A percentile compares a stretch with the other conserved stretches of the same genome.
Evolutionary conservation across 2,797 vertebrate species (phyloP).

Genomic region (Smutsia gigantea): DNA sequence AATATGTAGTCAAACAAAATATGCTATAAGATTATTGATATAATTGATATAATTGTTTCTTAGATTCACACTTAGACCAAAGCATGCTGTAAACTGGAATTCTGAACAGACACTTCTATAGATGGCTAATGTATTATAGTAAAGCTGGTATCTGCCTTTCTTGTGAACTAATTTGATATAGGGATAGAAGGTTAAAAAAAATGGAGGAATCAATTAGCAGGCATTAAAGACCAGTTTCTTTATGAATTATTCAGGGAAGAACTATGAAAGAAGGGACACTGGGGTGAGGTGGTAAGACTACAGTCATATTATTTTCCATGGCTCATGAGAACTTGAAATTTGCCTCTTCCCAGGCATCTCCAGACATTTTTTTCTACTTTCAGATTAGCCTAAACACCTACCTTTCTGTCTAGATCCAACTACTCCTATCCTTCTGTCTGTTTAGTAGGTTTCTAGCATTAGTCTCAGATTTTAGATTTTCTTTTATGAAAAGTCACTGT

Average conservation of each 20-base stretch:
- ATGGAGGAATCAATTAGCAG: neutral
- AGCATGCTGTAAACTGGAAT: neutral
- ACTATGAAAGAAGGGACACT: neutral
- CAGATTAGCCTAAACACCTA: neutral
- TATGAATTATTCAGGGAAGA: neutral
- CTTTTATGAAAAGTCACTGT: slow-evolving; percentile 35
- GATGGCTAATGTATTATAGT: neutral
- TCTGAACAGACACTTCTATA: neutral
- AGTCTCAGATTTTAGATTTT: neutral
- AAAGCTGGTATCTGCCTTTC: neutral
- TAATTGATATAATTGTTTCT: neutral
- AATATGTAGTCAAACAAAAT: neutral
- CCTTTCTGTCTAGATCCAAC: neutral
- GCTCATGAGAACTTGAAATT: neutral
- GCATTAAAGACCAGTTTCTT: neutral
- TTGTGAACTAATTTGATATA: neutral
- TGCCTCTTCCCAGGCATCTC: neutral
- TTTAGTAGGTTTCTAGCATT: neutral
- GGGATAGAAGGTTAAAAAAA: neutral
- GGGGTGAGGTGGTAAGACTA: neutral
- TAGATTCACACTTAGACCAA: neutral
- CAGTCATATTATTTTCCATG: neutral
- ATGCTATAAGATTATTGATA: neutral
- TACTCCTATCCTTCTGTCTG: neutral
- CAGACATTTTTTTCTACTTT: neutral